Base-by-base conservation (phyloP, 2,888 invertebrate genomes). In the Anoplius nigerrimus region DNA sequence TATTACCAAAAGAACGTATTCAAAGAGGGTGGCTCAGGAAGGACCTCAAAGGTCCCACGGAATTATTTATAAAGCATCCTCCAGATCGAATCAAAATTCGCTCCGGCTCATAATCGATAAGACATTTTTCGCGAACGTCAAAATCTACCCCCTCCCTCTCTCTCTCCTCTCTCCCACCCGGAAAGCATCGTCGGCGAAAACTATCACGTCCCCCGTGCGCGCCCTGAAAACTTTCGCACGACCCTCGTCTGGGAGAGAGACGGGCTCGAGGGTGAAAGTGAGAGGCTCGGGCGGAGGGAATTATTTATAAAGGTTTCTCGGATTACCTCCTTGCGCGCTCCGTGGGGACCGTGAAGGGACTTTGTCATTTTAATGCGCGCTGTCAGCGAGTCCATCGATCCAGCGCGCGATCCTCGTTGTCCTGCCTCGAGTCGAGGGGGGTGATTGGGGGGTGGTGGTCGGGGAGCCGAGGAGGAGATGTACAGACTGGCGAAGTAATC, bases 1-100 rank as follows among this genome's bases (percentile, higher is more conserved):
- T 54, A 24, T 24, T 58, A 22, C 5, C 11, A 51, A 42, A 34
- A 46, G 56, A 54, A 24, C 51, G 27, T 45, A 20, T 20, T 43
- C 46, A 48, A 46, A 59, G 53, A 15, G 27, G 20, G 3, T 1
- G 53, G 51, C 16, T 21, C 46, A 55, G 21, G 46, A 6, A 46
- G 8, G 20, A 54, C 24, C 27, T 48, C 48, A 45, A 22, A 27
- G 13, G 58, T 62, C 18, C 8, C 54, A 8, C 51, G 54, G 65
- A 72, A 77, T 77, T 78, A 75, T 75, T 78, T 78, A 77, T 65
- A 58, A 68, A 72, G 78, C 60, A 27, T 66, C 52, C 27, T 65
- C 34, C 66, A 54, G 45, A 34, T 34, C 67, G 69, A 76, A 71
- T 74, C 71, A 62, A 70, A 59, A 55, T 56, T 68, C 63, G 42